Percentiles rank a stretch among this genome's conserved stretches.
Evolutionary conservation across 2,888 invertebrate species (phyloP).

Genomic region (Volucella inanis): DNA sequence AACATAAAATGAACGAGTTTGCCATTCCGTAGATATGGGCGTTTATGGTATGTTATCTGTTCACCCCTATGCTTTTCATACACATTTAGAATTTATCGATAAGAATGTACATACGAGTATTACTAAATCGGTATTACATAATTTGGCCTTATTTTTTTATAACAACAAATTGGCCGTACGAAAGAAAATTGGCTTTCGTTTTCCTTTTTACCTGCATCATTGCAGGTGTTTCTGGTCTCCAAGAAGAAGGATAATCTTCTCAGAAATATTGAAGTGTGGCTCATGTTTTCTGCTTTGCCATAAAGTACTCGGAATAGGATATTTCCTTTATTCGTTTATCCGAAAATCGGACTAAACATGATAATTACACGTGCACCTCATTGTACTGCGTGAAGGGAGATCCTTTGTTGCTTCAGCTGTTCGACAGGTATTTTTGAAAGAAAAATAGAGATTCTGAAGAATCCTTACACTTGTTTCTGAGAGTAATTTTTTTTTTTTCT

Average conservation of each 20-base stretch:
- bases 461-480: slow-evolving; percentile 1
- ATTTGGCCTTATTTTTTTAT: background rate
- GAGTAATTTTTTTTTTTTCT: background rate
- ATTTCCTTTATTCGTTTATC: slow-evolving; percentile 5
- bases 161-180: background rate
- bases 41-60: background rate
- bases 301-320: background rate
- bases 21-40: background rate
- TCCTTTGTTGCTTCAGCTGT: background rate
- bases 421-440: slow-evolving; percentile 35
- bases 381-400: slow-evolving; percentile 21
- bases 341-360: slow-evolving; percentile 12
- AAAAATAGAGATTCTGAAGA: slow-evolving; percentile 7
- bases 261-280: background rate
- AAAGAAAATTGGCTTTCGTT: background rate
- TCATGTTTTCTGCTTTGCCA: slow-evolving; percentile 1
- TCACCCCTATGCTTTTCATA: background rate
- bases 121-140: background rate
- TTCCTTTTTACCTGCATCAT: slow-evolving; percentile 8
- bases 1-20: background rate
- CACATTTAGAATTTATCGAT: slow-evolving; percentile 10
- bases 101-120: background rate
- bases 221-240: slow-evolving; percentile 9
- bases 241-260: background rate
- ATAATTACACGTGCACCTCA: slow-evolving; percentile 55